Evolutionary conservation across 2,113 vertebrate species (phyloP), one percentile per base, ranked within the genome.

Genomic region (Chitala chitala): DNA sequence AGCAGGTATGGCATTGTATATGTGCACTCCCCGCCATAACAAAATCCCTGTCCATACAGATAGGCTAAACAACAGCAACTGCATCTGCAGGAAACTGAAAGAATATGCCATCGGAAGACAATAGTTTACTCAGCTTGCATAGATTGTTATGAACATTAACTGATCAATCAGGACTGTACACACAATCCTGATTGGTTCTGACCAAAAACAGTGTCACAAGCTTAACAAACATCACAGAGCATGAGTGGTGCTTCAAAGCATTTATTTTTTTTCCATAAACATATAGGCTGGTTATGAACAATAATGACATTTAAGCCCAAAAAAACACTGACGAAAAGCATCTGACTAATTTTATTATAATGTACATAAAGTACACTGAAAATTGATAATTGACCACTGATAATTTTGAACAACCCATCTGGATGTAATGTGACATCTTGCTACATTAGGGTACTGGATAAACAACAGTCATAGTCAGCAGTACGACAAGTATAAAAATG

Each of bases 251-350:
- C 53, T 76, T 71, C 22, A 36, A 54, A 69, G 63, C 76, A 73
- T 88, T 90, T 90, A 87, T 46, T 88, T 88, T 87, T n/a, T n/a
- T 78, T 77, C 82, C 84, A 86, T 78, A 83, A 83, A 84, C 84
- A 76, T 84, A 88, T 76, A 81, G 79, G 76, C 79, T 79, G 65
- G 80, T 64, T 72, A 72, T 82, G 71, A 82, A 71, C 75, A 75
- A 73, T 59, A 54, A 48, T 82, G 64, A 78, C 77, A 56, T 77
- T 68, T 20, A 17, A 53, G 50, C 4, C 10, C 36, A 63, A 63
- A 75, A 69, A 42, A 77, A 70, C 69, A 76, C 63, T 61, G 33
- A 24, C 69, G 77, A 72, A 55, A 46, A 38, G 29, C 56, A 9
- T n/a, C n/a, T n/a, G n/a, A n/a, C n/a, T n/a, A n/a, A n/a, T n/a